A percentile compares a stretch with the other conserved stretches of the same genome.
phyloP scores from a whole-genome alignment of 2,888 invertebrate genomes.

The Clusia tigrina region DNA sequence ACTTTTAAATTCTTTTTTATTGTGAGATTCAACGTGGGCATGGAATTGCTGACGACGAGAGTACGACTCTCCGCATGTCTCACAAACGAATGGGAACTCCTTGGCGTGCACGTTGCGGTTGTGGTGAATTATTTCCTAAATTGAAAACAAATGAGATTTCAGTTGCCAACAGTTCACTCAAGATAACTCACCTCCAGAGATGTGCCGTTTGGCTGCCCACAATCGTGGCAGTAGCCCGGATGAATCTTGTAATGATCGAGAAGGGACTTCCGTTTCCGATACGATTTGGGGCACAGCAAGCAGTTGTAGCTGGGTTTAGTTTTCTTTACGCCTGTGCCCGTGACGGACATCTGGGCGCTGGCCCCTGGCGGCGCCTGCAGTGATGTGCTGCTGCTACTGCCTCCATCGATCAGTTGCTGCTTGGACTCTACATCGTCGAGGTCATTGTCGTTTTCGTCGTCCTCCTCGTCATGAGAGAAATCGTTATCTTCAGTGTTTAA shows the following conservation, averaged over 20 bases:
- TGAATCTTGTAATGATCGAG: conserved; percentile 63
- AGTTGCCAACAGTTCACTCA: conserved; percentile 1
- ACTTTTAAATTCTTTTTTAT: conserved; percentile 65
- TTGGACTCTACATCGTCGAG: conserved; percentile 54
- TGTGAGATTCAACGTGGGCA: conserved; percentile 64
- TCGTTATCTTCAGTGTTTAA: conserved; percentile 56
- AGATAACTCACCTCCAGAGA: conserved; percentile 54
- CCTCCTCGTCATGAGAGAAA: conserved; percentile 55
- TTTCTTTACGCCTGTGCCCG: conserved; percentile 52
- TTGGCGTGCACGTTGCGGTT: conserved; percentile 62
- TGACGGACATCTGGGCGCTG: conserved; percentile 34
- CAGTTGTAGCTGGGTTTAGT: conserved; percentile 62
- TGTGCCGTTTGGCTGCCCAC: conserved; percentile 61
- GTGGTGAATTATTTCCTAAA: conserved; percentile 62
- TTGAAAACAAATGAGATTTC: background rate
- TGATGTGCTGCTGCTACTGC: conserved; percentile 59
- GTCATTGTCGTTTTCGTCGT: conserved; percentile 54
- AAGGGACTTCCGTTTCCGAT: conserved; percentile 62
- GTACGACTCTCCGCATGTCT: conserved; percentile 64
- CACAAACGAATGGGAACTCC: conserved; percentile 64
- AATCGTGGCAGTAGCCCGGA: conserved; percentile 64
- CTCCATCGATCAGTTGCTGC: conserved; percentile 59
- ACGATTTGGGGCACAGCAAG: conserved; percentile 61
- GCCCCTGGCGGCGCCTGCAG: conserved; percentile 52
- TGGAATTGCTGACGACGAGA: conserved; percentile 63